Evolutionary conservation across 2,113 vertebrate species (phyloP).

Genomic region (Calidris pygmaea): DNA sequence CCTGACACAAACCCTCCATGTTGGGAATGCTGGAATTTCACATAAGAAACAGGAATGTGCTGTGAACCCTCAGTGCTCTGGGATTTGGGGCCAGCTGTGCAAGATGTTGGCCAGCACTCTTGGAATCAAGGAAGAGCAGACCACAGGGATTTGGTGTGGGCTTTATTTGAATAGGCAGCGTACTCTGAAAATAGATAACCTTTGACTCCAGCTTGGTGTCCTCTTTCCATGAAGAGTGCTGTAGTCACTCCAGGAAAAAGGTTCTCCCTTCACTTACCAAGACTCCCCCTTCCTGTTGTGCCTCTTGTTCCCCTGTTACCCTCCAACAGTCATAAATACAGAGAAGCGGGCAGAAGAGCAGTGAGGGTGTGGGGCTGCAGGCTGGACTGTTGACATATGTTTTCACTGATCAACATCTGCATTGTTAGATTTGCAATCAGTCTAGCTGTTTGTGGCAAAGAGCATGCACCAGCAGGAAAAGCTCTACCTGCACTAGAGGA

Average conservation of each 20-base stretch:
- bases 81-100: conserved; percentile 9
- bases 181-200: conserved; percentile 53
- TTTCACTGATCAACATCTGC: background rate
- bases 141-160: background rate
- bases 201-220: conserved; percentile 51
- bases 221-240: background rate
- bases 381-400: background rate
- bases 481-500: background rate
- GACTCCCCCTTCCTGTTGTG: background rate
- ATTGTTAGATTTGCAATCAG: background rate
- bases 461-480: background rate
- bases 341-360: background rate
- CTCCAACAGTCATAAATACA: background rate
- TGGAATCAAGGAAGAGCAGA: conserved; percentile 20
- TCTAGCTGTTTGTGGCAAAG: background rate
- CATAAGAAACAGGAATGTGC: background rate
- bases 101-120: conserved; percentile 24
- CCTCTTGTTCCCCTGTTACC: background rate
- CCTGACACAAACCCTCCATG: background rate
- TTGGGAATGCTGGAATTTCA: conserved; percentile 15
- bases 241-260: background rate
- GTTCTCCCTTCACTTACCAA: background rate
- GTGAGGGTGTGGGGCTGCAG: background rate
- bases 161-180: background rate
- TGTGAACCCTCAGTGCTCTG: background rate